phyloP scores from a whole-genome alignment of 2,113 vertebrate genomes.

The Rafetus swinhoei region DNA sequence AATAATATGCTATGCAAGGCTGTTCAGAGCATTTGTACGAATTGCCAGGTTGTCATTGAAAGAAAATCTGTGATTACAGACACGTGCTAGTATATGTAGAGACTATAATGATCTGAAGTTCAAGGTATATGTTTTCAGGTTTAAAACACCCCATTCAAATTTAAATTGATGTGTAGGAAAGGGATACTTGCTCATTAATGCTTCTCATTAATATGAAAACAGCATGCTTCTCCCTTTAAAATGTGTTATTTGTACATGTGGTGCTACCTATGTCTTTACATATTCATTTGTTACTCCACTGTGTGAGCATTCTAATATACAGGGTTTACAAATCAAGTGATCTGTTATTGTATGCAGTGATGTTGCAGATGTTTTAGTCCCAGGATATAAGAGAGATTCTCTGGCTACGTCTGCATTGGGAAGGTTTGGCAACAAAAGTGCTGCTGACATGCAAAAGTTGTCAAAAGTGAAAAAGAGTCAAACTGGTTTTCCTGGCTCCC shows the following conservation, averaged over 20 bases:
- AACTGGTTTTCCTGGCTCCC: no score
- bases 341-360: neutral
- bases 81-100: neutral
- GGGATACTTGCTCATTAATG: neutral
- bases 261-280: neutral
- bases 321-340: neutral
- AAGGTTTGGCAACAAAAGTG: no score
- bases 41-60: neutral
- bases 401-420: no score
- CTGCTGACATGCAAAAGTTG: no score
- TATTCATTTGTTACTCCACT: neutral
- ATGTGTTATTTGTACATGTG: neutral
- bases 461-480: no score
- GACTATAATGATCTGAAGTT: neutral
- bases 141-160: neutral
- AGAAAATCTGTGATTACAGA: neutral
- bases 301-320: neutral
- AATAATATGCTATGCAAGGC: constrained; percentile 16
- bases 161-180: neutral
- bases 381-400: no score
- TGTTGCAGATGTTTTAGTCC: no score
- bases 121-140: neutral
- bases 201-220: neutral
- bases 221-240: neutral
- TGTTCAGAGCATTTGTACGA: accelerated